Conservation (phyloP, 2,888 invertebrate species). For the Choristoneura rosaceana region DNA sequence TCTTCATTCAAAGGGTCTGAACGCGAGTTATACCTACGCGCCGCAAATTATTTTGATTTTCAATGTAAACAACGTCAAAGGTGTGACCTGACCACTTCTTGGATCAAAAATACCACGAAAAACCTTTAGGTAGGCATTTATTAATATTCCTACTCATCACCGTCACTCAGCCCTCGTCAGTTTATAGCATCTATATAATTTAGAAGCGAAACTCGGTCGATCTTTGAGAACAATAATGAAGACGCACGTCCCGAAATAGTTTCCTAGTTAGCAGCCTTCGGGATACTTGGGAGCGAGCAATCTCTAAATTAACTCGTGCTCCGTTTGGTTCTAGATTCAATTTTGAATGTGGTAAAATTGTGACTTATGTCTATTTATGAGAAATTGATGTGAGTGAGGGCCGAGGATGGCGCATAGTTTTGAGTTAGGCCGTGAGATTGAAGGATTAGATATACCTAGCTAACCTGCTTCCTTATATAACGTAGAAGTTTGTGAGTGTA, state of each 20-base stretch:
- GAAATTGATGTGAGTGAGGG: background rate
- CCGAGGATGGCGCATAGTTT: slow-evolving; percentile 9
- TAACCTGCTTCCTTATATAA: no score
- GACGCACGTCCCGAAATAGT: slow-evolving; percentile 14
- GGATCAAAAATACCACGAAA: no score
- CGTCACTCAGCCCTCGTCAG: background rate
- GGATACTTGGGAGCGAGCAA: background rate
- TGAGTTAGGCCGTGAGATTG: slow-evolving; percentile 17
- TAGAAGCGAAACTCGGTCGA: slow-evolving; percentile 1
- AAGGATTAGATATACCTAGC: slow-evolving; percentile 1
- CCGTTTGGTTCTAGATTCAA: background rate
- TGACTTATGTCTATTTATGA: background rate
- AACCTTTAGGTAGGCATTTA: no score
- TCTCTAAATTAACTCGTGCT: background rate
- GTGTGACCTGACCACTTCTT: no score
- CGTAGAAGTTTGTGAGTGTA: no score
- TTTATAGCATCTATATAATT: slow-evolving; percentile 3
- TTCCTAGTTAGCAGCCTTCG: slow-evolving; percentile 8
- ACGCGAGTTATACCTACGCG: no score
- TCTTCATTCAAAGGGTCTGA: no score
- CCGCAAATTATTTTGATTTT: no score
- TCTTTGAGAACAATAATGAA: slow-evolving; percentile 16
- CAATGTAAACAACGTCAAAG: no score
- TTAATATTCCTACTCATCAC: no score
- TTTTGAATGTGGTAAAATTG: background rate